These are phyloP conservation scores for Alviniconcha marisindica DNA, from an alignment of 1,140 invertebrate species.

Conservation along the genomic window DNA sequence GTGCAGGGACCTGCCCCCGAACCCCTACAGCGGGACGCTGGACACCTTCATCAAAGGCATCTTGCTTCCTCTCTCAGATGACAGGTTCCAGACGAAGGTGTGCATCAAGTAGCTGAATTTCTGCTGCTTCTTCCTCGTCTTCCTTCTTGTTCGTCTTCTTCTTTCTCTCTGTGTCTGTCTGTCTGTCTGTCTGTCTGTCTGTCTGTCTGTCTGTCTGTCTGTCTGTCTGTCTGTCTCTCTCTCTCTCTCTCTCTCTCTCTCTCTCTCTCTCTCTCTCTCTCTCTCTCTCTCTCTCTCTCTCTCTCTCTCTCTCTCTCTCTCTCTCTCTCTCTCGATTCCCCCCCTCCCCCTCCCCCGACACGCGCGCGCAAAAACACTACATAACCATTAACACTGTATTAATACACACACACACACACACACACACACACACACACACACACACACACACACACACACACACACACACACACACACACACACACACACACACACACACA, in stretches of 20 bases:
- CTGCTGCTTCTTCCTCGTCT: not conserved
- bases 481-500: no score
- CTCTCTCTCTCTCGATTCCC: not conserved
- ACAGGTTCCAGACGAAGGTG: conserved; percentile 85
- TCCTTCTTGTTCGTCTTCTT: not conserved
- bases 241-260: not conserved
- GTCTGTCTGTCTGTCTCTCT: not conserved
- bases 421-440: no score
- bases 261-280: not conserved
- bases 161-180: not conserved
- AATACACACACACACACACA: no score
- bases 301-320: not conserved
- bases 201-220: not conserved
- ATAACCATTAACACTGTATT: no score
- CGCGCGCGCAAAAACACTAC: no score
- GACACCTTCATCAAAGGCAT: conserved; percentile 87
- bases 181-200: not conserved
- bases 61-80: conserved; percentile 84
- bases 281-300: not conserved
- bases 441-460: no score
- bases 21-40: conserved; percentile 79
- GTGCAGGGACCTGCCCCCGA: conserved; percentile 84
- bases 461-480: no score
- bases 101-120: conserved; percentile 45
- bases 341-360: not conserved